Evolutionary conservation across 2,113 vertebrate species (phyloP).

Genomic region (Atlantisia rogersi): DNA sequence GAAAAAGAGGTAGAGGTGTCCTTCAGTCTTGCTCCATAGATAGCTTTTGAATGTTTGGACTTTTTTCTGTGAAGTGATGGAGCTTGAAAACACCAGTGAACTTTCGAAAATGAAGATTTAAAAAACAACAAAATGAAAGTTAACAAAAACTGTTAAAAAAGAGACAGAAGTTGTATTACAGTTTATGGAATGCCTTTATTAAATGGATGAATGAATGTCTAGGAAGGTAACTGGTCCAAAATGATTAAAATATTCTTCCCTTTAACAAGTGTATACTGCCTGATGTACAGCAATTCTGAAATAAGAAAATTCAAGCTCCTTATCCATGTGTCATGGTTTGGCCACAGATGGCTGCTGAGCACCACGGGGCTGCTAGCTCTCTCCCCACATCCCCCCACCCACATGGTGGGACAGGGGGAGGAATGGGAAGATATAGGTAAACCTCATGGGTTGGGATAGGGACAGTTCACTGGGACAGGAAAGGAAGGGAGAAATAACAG

Average conservation of each 20-base stretch:
- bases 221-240: neutral
- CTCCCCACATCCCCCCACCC: too few species aligned
- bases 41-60: neutral
- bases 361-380: too few species aligned
- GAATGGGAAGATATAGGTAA: too few species aligned
- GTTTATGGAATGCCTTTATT: neutral
- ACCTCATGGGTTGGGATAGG: too few species aligned
- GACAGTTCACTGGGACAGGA: too few species aligned
- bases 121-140: neutral
- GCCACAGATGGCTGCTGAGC: too few species aligned
- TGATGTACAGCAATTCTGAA: neutral
- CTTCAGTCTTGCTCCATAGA: neutral
- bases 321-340: neutral
- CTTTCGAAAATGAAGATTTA: neutral
- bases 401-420: too few species aligned
- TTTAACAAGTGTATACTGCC: neutral
- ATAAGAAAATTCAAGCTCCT: neutral
- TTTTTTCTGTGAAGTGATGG: neutral
- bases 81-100: neutral
- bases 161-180: neutral
- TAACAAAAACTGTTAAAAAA: neutral
- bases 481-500: too few species aligned
- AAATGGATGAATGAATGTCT: neutral
- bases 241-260: neutral
- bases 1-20: neutral